Evolutionary conservation across 2,113 vertebrate species (phyloP).

Genomic region (Gila orcuttii): DNA sequence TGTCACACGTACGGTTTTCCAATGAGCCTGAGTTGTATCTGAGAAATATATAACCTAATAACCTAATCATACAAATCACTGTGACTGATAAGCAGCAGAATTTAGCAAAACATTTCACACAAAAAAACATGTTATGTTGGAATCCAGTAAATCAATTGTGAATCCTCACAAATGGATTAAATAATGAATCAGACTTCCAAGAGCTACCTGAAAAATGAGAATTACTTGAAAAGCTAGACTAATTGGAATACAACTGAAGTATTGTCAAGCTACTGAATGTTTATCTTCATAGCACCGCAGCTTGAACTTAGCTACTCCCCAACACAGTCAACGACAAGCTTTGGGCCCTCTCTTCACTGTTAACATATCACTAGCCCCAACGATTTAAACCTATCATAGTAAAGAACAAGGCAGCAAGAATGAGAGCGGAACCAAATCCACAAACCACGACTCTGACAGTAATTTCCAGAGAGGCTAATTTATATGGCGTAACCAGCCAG

Average conservation of each 20-base stretch:
- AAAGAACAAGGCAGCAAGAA: background rate
- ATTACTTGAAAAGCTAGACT: background rate
- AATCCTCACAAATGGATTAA: background rate
- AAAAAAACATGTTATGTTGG: background rate
- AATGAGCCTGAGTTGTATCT: background rate
- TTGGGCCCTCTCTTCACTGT: background rate
- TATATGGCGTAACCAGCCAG: slow-evolving; percentile 23
- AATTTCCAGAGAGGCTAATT: slow-evolving; percentile 42
- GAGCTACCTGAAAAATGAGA: background rate
- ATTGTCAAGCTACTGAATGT: background rate
- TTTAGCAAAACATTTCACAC: background rate
- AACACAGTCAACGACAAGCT: background rate
- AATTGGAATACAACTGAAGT: background rate
- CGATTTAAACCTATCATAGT: background rate
- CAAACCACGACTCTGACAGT: slow-evolving; percentile 30
- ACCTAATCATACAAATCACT: background rate
- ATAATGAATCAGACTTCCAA: background rate
- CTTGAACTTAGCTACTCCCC: background rate
- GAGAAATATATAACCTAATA: background rate
- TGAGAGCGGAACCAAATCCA: background rate
- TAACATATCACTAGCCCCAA: background rate
- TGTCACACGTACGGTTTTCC: background rate
- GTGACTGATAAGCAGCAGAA: background rate
- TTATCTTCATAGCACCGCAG: background rate
- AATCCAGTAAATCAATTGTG: background rate